A percentile compares a stretch with the other conserved stretches of the same genome.
phyloP scores from a whole-genome alignment of 1,140 invertebrate species.

The Eueides isabella region DNA sequence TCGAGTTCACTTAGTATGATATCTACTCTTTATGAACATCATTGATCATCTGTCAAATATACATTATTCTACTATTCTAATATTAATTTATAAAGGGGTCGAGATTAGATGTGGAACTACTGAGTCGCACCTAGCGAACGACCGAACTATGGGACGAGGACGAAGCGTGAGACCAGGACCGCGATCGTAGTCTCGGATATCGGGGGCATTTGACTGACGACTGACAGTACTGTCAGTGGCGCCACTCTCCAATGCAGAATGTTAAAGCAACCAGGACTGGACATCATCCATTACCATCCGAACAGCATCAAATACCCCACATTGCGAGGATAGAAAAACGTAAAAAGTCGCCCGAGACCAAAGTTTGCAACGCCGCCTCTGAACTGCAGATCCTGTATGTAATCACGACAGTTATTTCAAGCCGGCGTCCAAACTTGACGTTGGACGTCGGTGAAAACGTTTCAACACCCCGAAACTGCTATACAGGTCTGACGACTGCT shows the following conservation, averaged over 20 bases:
- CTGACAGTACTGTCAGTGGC: background rate
- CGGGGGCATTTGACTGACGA: slow-evolving; percentile 12
- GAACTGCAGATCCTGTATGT: slow-evolving; percentile 35
- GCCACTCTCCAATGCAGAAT: background rate
- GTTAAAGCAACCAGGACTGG: background rate
- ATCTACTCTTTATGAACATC: slow-evolving; percentile 49
- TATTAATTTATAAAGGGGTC: slow-evolving; percentile 28
- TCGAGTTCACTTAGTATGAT: slow-evolving; percentile 49
- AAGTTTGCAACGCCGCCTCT: slow-evolving; percentile 31
- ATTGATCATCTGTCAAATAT: slow-evolving; percentile 45
- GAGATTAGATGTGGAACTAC: slow-evolving; percentile 32
- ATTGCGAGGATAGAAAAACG: slow-evolving; percentile 28
- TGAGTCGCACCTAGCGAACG: slow-evolving; percentile 44
- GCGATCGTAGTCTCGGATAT: slow-evolving; percentile 15
- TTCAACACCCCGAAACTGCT: slow-evolving; percentile 45
- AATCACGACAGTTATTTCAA: slow-evolving; percentile 37
- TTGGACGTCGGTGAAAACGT: slow-evolving; percentile 36
- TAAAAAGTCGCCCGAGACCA: slow-evolving; percentile 41
- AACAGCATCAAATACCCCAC: background rate
- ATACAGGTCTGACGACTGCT: slow-evolving; percentile 46
- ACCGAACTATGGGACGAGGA: slow-evolving; percentile 18
- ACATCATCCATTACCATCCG: background rate
- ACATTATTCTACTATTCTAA: slow-evolving; percentile 43
- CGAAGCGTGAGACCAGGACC: slow-evolving; percentile 15
- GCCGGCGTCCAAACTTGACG: slow-evolving; percentile 25